These are phyloP conservation scores for Sminthurinus signatus DNA, from an alignment of 1,140 invertebrate genomes.

Conservation along the genomic window DNA sequence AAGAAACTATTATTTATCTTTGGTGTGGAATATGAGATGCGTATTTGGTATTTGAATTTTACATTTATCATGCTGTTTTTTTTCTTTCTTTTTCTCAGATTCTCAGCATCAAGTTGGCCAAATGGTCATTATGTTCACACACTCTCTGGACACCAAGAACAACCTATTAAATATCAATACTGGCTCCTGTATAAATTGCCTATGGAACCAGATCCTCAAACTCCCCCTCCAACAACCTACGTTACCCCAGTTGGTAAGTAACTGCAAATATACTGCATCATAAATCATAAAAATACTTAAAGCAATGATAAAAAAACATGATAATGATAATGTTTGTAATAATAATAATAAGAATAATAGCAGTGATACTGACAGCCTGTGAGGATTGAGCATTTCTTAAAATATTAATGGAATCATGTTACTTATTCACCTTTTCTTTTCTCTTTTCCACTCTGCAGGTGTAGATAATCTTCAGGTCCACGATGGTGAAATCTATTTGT, in stretches of 20 bases:
- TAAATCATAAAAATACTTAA: no score
- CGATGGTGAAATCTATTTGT: slow-evolving; percentile 75
- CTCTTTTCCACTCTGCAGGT: slow-evolving; percentile 55
- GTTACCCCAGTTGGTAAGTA: slow-evolving; percentile 70
- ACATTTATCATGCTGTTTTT: neutral
- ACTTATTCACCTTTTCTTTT: no score
- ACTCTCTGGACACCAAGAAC: slow-evolving; percentile 71
- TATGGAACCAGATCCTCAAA: slow-evolving; percentile 63
- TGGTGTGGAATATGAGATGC: neutral
- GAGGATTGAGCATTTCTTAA: no score
- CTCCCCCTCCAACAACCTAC: slow-evolving; percentile 71
- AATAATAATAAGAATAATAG: no score
- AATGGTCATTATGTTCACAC: slow-evolving; percentile 85
- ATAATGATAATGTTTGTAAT: no score
- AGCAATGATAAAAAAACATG: no score
- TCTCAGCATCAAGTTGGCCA: slow-evolving; percentile 75
- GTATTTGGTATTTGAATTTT: neutral
- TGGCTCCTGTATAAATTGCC: slow-evolving; percentile 75
- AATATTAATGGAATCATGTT: no score
- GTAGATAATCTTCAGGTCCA: slow-evolving; percentile 74
- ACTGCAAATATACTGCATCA: no score
- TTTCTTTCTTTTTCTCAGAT: slow-evolving; percentile 52
- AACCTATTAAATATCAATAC: slow-evolving; percentile 78
- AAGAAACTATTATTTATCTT: neutral
- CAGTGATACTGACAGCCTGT: neutral